Base-by-base conservation (phyloP, 2,888 invertebrate species). In the Dilophus febrilis region DNA sequence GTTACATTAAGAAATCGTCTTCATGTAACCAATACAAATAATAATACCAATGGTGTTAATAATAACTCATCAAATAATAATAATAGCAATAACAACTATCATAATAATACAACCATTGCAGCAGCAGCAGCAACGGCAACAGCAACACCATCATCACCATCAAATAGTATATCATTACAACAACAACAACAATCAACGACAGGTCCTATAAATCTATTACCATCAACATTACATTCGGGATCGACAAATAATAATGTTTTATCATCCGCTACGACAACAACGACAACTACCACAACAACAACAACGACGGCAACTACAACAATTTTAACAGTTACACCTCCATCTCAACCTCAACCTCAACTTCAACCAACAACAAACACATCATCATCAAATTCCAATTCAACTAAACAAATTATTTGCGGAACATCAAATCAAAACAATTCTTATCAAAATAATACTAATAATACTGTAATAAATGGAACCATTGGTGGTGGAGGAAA, bases 1-100 rank as follows among this genome's bases (percentile, higher is more conserved):
- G 86, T 88, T 58, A 88, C 88, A 50, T 73, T 91, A 59, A 73
- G 90, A 52, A 88, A 87, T 67, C 77, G 86, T 49, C 71, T 90
- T 57, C 86, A 87, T 68, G 86, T 85, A 53, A 80, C 70, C 47
- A 49, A 50, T 45, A 35, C 49, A 47, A 43, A 35, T 40, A 35
- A 40, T 33, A 44, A n/a, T n/a, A n/a, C n/a, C n/a, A n/a, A n/a
- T 28, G 53, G 49, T 8, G 53, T 47, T 27, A 50, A 44, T 12
- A 48, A 46, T n/a, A 49, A 51, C 22, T 49, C 46, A 5, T 48
- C 47, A 45, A 40, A 29, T 34, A 40, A 40, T 35, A 37, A 34
- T 19, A 40, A 22, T 22, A 22, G 8, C 31, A 26, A n/a, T 26
- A 35, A 26, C 36, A 38, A 40, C 26, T 30, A 30, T 31, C 34